Evolutionary conservation across 1,140 invertebrate genomes (phyloP).

Genomic region (Euura lappo): DNA sequence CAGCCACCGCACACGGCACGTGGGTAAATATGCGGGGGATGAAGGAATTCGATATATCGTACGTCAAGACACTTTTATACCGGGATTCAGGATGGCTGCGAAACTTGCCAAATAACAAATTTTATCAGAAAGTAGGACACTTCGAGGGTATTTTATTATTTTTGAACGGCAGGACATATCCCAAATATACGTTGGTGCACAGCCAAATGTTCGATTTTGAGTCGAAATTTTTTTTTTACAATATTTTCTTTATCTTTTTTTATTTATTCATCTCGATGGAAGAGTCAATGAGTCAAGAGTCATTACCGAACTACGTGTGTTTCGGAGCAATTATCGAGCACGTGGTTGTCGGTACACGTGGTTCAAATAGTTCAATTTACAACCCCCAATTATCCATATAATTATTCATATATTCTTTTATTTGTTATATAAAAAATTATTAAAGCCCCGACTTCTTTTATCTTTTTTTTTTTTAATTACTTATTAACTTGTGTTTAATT

Average conservation of each 20-base stretch:
- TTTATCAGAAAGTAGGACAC: not conserved
- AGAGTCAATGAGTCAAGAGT: not conserved
- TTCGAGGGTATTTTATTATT: not conserved
- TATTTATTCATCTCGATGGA: not conserved
- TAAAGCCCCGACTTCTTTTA: constrained; percentile 27
- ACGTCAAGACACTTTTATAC: no score
- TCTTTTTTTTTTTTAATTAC: constrained; percentile 11
- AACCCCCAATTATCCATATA: not conserved
- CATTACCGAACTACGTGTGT: not conserved
- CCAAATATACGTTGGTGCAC: not conserved
- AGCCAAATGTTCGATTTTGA: not conserved
- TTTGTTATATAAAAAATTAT: constrained; percentile 37
- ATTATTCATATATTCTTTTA: constrained; percentile 11
- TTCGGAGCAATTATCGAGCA: not conserved
- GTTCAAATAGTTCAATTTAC: not conserved
- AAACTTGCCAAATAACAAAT: not conserved
- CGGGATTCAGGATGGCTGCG: not conserved
- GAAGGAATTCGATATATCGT: no score
- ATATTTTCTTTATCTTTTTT: not conserved
- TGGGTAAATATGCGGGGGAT: no score
- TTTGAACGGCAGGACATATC: not conserved
- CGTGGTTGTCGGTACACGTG: not conserved
- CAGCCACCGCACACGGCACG: no score
- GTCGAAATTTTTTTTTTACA: not conserved
- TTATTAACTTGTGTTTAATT: constrained; percentile 11